Evolutionary conservation across 2,888 invertebrate species (phyloP).

Genomic region (Hirtodrosophila cameraria): DNA sequence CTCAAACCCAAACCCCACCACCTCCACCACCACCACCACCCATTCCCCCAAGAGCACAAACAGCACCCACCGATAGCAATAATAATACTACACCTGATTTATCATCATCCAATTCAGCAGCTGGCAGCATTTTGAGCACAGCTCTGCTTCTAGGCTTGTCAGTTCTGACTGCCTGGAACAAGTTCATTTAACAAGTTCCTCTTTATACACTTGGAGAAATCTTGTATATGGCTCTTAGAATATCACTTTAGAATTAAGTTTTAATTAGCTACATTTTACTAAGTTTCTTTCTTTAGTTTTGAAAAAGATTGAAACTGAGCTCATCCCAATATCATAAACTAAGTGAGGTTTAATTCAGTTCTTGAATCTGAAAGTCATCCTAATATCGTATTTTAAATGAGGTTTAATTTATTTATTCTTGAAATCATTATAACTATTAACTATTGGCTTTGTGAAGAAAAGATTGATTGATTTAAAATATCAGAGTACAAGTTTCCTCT

Average conservation of each 20-base stretch:
- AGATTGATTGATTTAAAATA: too few relatives aligned
- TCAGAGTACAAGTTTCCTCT: too few relatives aligned
- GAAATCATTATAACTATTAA: too few relatives aligned
- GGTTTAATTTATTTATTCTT: too few relatives aligned
- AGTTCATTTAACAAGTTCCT: conserved; percentile 54
- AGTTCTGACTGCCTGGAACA: conserved; percentile 80
- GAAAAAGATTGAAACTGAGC: too few relatives aligned
- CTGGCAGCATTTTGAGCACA: conserved; percentile 83
- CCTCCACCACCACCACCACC: conserved; percentile 10
- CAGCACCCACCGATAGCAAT: conserved; percentile 34
- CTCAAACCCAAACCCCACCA: conserved; percentile 1
- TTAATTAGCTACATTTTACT: not conserved
- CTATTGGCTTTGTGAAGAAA: too few relatives aligned
- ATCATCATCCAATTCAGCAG: conserved; percentile 76
- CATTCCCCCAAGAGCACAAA: conserved; percentile 9
- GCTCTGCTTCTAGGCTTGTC: conserved; percentile 81
- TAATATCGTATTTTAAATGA: too few relatives aligned
- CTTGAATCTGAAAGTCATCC: too few relatives aligned
- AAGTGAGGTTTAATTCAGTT: too few relatives aligned
- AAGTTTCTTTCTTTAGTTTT: too few relatives aligned
- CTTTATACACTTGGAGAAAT: not conserved
- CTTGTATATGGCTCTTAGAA: not conserved
- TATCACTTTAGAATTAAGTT: not conserved
- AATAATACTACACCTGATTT: conserved; percentile 30
- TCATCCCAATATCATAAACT: too few relatives aligned